Base-by-base conservation (phyloP, 37 sponge, comb jelly and placozoan genomes). In the Spongilla lacustris region DNA sequence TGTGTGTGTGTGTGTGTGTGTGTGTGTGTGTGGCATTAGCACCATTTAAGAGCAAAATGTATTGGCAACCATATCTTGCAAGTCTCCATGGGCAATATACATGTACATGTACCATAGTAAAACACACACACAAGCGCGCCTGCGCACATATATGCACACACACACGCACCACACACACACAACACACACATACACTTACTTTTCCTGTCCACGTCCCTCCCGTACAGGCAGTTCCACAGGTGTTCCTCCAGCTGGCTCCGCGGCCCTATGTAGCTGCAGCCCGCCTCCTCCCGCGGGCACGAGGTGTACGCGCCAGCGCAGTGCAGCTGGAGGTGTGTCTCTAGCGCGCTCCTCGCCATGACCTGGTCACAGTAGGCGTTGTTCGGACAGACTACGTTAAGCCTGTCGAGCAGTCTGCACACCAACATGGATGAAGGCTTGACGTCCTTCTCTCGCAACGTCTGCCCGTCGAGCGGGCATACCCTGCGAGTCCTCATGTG, bases 361-460 rank as follows among this genome's bases (percentile, higher is more conserved):
- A 80, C 78, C 68, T 77, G 71, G 77, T 92, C 90, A 36, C 96
- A 95, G 81, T 95, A 92, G 24, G 82, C 92, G 76, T 85, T 95
- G 68, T 95, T 95, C 22, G 96, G 96, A 67, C 96, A 95, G 69
- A 90, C 86, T 29, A 95, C 96, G 23, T 68, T 84, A 76, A 95
- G 74, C 69, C 92, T 95, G 75, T 92, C 96, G 71, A 95, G 83
- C 9, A 95, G 75, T 41, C 79, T 92, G 35, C 93, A 73, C 69
- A 95, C 96, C 17, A 95, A 80, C 4, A 87, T 24, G 58, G 91
- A 90, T 30, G 91, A 80, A 0, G 73, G 96, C 23, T 81, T 73
- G 17, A 95, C 75, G 69, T 88, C 91, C 32, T 30, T 78, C 12
- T 86, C 83, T 22, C 69, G 41, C 25, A 90, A 67, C 24, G 79